Base-by-base conservation (phyloP, 2,797 vertebrate species). In the Harpagifer antarcticus region DNA sequence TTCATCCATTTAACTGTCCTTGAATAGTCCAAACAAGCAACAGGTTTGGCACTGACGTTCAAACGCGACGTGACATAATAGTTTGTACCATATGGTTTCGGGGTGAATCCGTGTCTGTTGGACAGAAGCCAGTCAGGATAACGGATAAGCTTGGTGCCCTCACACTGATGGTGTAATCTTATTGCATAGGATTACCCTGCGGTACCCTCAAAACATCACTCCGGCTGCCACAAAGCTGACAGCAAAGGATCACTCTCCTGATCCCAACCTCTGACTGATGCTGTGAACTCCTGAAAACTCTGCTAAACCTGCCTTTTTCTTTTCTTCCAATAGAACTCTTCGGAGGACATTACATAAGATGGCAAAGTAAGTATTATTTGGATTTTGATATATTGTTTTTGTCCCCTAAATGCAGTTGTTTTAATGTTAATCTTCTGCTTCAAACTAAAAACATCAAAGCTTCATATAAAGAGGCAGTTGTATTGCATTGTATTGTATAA, bases 341-440 rank as follows among this genome's bases (percentile, higher is more conserved):
- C 33, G 0, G 12, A 58, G 68, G 5, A 81, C 54, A 62, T 6
- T 58, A 43, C 45, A 79, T 7, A 71, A 88, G 48, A 95, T 95
- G 94, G 74, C 92, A 82, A 94, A 93, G 94, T 95, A 85, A 93
- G 93, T 90, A 7, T 33, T 53, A 5, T 40, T 68, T 47, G 40
- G 15, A 9, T 59, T 67, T 66, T 31, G 31, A 42, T 61, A 2
- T 14, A 17, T 45, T 15, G 7, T 45, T 65, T 19, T 2, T 45
- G 4, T 23, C 2, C 6, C 47, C 47, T 13, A n/a, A 49, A 50
- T 9, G 12, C 4, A 4, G 0, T 16, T 52, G 1, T 23, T 9
- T 44, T 52, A 19, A 20, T 56, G 6, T 67, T 5, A 57, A 40
- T 3, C 15, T 8, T 9, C 37, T n/a, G 5, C 7, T 19, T 44